Base-by-base conservation (phyloP, 2,113 vertebrate genomes). In the Atrichornis clamosus region DNA sequence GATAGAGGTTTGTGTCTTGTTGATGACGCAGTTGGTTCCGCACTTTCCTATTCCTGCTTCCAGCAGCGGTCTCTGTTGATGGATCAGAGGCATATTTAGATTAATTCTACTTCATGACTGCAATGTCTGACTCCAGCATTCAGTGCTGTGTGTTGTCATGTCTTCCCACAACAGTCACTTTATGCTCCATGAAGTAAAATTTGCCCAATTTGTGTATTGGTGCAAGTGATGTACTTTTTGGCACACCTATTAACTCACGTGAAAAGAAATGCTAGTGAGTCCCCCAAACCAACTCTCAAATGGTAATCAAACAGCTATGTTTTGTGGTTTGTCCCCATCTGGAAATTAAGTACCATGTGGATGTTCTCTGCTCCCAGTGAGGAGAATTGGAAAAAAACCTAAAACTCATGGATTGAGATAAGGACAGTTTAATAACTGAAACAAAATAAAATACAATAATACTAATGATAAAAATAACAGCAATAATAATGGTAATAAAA, bases 181-280 rank as follows among this genome's bases (percentile, higher is more conserved):
- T 41, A 35, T 35, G 19, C 11, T 83, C 22, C 6, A 2, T 7
- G 5, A 86, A 73, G 37, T 78, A 55, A 59, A 72, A 59, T 35
- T 60, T 85, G 3, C 44, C 44, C 2, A 5, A n/a, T n/a, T 27
- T 0, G 0, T 16, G 7, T 64, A 9, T 74, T 62, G 33, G 11
- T 70, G 23, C 46, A 65, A 76, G 37, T 24, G 20, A 53, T 80
- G 42, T 32, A 33, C 17, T 73, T 90, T 80, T 35, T 65, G 42
- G n/a, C 14, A 63, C 0, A 1, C n/a, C 56, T 70, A 10, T 91
- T 60, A 47, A 46, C 20, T 74, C 3, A 27, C 67, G 85, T 75
- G 11, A 53, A 58, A 74, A 59, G 16, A 39, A 58, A 53, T 8
- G 7, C 33, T 33, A 27, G 11, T n/a, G 69, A 59, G 32, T 28